Conservation (phyloP, 2,888 invertebrate genomes). For the Elysia crispata region DNA sequence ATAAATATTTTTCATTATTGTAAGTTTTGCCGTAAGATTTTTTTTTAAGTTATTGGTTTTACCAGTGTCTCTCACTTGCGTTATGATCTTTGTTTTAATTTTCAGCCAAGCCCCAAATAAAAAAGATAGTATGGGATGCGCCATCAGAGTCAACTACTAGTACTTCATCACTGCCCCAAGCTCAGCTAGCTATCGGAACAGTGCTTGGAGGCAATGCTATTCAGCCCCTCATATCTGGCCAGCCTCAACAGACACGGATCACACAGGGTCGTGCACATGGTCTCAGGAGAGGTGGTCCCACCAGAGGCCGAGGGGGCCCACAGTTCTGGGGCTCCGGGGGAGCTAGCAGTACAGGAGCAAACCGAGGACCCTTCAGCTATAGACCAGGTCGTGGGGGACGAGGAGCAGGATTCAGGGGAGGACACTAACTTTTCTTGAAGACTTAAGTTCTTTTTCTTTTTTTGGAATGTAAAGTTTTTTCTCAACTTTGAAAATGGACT, state of each 20-base stretch:
- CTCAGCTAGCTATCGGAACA: constrained; percentile 22
- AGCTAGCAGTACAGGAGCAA: constrained; percentile 44
- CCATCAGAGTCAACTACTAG: constrained; percentile 20
- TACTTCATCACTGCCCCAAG: constrained; percentile 6
- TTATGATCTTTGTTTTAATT: no score
- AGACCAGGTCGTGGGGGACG: constrained; percentile 20
- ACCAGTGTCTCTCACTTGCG: no score
- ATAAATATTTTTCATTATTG: no score
- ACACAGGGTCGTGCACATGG: constrained; percentile 50
- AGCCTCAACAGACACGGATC: constrained; percentile 22
- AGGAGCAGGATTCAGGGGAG: not conserved
- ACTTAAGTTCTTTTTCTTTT: not conserved
- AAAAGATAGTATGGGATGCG: constrained; percentile 45
- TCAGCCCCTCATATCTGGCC: constrained; percentile 34
- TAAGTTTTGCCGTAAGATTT: no score
- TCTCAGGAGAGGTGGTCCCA: constrained; percentile 56
- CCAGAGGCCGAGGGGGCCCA: constrained; percentile 39
- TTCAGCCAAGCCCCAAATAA: constrained; percentile 58
- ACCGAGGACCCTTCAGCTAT: constrained; percentile 37
- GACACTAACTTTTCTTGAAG: not conserved
- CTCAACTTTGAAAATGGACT: no score
- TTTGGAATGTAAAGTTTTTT: not conserved
- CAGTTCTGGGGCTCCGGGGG: constrained; percentile 35
- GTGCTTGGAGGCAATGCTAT: constrained; percentile 40
- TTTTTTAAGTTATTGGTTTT: no score